A percentile compares a stretch with the other conserved stretches of the same genome.
Evolutionary conservation across 2,113 vertebrate species (phyloP).

Genomic region (Myotis davidii): DNA sequence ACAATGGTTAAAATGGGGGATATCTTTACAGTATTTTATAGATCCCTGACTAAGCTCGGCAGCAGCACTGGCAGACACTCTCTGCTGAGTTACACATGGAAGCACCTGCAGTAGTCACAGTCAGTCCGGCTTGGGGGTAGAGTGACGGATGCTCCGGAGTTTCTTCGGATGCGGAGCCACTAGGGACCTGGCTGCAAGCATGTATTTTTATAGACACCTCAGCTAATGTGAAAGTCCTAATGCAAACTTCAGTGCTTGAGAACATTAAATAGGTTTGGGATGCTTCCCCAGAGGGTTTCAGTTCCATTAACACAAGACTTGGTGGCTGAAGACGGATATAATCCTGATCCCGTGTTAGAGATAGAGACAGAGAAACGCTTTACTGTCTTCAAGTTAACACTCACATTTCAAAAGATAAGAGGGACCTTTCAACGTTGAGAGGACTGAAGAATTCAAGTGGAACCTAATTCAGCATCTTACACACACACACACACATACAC

Average conservation of each 20-base stretch:
- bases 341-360: constrained; percentile 59
- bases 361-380: constrained; percentile 56
- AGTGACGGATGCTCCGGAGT: background rate
- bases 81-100: background rate
- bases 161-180: background rate
- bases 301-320: constrained; percentile 71
- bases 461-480: constrained; percentile 48
- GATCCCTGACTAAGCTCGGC: background rate
- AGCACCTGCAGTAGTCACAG: background rate
- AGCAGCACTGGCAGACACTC: background rate
- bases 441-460: constrained; percentile 32
- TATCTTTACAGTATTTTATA: background rate
- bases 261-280: constrained; percentile 52
- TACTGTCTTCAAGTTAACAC: constrained; percentile 55
- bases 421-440: constrained; percentile 22
- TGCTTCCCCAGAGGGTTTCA: constrained; percentile 56
- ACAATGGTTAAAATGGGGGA: background rate
- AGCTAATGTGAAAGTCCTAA: constrained; percentile 50
- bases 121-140: background rate
- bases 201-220: constrained; percentile 56
- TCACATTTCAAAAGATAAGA: constrained; percentile 69
- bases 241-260: constrained; percentile 27
- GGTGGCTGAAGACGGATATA: constrained; percentile 55
- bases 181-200: background rate
- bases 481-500: no score